A percentile compares a stretch with the other conserved stretches of the same genome.
phyloP scores from a whole-genome alignment of 2,888 invertebrate genomes.

The Spilosoma lubricipeda region DNA sequence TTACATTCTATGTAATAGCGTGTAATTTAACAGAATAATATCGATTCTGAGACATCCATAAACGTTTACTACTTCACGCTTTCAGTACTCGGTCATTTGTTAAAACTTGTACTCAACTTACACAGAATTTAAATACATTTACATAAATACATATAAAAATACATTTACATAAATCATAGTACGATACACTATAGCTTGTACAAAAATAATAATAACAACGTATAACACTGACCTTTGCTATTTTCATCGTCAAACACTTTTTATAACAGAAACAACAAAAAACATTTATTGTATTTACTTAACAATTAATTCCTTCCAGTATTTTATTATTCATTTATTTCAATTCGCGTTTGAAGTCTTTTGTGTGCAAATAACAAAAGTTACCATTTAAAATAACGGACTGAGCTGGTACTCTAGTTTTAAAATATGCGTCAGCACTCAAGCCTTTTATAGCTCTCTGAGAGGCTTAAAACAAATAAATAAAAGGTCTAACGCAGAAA shows the following conservation, averaged over 20 bases:
- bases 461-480: slow-evolving; percentile 25
- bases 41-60: not conserved
- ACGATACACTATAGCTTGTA: not conserved
- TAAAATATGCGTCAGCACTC: slow-evolving; percentile 33
- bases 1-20: too few relatives aligned
- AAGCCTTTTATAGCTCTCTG: slow-evolving; percentile 21
- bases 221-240: not conserved
- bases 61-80: not conserved
- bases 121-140: not conserved
- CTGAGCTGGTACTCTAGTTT: slow-evolving; percentile 20
- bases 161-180: not conserved
- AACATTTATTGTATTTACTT: not conserved
- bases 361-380: slow-evolving; percentile 16
- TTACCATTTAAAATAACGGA: slow-evolving; percentile 19
- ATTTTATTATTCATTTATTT: slow-evolving; percentile 14
- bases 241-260: not conserved
- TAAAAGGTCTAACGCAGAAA: not conserved
- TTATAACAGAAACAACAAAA: not conserved
- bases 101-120: not conserved
- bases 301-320: not conserved
- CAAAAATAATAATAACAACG: not conserved
- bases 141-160: not conserved
- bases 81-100: not conserved
- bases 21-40: not conserved
- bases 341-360: not conserved